Percentiles rank a stretch among this genome's conserved stretches.
phyloP scores from a whole-genome alignment of 1,140 invertebrate species.

The Epicauta chinensis region DNA sequence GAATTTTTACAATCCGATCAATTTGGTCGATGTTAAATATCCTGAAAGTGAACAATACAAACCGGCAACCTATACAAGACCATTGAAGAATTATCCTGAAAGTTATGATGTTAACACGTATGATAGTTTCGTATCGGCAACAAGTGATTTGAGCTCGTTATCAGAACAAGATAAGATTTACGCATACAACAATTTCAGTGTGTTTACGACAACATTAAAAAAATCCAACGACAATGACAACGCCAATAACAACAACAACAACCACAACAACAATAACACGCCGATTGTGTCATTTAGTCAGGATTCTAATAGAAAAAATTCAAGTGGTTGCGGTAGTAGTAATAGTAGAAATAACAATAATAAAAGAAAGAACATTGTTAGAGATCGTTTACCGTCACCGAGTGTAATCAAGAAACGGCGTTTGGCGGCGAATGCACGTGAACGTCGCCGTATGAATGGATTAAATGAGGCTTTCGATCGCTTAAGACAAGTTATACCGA shows the following conservation, averaged over 20 bases:
- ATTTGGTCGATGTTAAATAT: not conserved
- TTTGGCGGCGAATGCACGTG: constrained; percentile 70
- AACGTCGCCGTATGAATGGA: constrained; percentile 74
- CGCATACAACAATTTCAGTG: constrained; percentile 4
- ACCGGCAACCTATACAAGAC: constrained; percentile 5
- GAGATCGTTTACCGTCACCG: constrained; percentile 46
- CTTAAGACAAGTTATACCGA: constrained; percentile 73
- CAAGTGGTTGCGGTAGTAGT: not conserved
- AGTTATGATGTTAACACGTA: constrained; percentile 28
- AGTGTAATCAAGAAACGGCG: constrained; percentile 56
- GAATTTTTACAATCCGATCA: not conserved
- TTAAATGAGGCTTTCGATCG: constrained; percentile 75
- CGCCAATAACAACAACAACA: not conserved
- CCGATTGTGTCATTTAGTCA: not conserved
- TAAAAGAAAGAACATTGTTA: constrained; percentile 20
- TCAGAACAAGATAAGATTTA: constrained; percentile 16
- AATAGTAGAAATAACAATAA: not conserved
- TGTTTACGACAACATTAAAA: constrained; percentile 4
- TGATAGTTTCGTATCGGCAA: constrained; percentile 25
- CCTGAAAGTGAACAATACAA: constrained; percentile 18
- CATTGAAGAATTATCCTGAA: constrained; percentile 13
- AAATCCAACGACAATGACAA: not conserved
- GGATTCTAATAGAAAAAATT: not conserved
- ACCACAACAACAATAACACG: not conserved
- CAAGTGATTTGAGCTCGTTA: constrained; percentile 21